phyloP scores from a whole-genome alignment of 2,113 vertebrate genomes.

The Neolamprologus ventralis region DNA sequence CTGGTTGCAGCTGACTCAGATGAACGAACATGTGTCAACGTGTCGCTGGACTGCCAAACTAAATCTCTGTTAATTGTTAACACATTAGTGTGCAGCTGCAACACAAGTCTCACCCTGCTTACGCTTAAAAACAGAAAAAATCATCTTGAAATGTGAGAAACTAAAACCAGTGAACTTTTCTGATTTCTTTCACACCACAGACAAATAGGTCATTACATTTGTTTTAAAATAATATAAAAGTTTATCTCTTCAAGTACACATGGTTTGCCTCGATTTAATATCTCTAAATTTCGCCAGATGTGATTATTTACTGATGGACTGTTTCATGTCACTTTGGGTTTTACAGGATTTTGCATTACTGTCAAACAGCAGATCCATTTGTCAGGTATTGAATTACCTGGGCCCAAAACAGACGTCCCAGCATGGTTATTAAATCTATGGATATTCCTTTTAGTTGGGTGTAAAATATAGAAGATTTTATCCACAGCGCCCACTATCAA shows the following conservation, averaged over 20 bases:
- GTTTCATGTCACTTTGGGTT: neutral
- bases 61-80: neutral
- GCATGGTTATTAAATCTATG: neutral
- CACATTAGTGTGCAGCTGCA: neutral
- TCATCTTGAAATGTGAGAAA: neutral
- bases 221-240: neutral
- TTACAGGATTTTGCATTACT: neutral
- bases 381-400: neutral
- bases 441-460: neutral
- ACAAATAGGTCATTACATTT: neutral
- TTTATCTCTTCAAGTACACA: neutral
- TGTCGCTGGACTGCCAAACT: neutral
- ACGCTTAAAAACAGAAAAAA: fast-evolving
- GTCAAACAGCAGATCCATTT: neutral
- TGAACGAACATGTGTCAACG: neutral
- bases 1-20: neutral
- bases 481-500: neutral
- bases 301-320: neutral
- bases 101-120: neutral
- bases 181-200: neutral
- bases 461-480: neutral
- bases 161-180: neutral
- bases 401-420: neutral
- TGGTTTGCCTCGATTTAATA: neutral
- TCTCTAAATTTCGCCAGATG: neutral